A percentile compares a stretch with the other conserved stretches of the same genome.
phyloP scores from a whole-genome alignment of 1,140 invertebrate genomes.

The Samia ricini region DNA sequence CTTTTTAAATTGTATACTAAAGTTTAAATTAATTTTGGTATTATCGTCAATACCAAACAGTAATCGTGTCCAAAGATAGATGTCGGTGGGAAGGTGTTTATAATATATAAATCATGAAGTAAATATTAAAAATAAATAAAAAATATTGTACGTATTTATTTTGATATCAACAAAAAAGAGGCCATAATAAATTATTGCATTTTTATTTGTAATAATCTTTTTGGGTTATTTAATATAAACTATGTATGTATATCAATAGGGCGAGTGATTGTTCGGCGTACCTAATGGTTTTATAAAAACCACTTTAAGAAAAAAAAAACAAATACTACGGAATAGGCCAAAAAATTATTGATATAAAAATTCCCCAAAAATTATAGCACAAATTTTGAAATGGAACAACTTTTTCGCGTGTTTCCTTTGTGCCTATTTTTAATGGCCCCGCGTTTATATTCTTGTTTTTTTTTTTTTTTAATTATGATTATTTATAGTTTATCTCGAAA shows the following conservation, averaged over 20 bases:
- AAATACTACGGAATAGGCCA: conserved; percentile 39
- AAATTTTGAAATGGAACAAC: conserved; percentile 39
- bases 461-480: too few species aligned
- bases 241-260: too few species aligned
- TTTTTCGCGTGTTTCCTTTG: conserved; percentile 38
- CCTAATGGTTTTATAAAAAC: conserved; percentile 48
- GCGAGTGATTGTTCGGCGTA: conserved; percentile 19
- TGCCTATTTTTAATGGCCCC: background rate
- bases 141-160: conserved; percentile 56
- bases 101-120: conserved; percentile 34
- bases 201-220: conserved; percentile 37
- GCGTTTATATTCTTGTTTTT: background rate
- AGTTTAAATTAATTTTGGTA: conserved; percentile 29
- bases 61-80: conserved; percentile 65
- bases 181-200: conserved; percentile 48
- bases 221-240: conserved; percentile 37
- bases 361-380: conserved; percentile 58
- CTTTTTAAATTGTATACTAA: background rate
- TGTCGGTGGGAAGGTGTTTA: conserved; percentile 18
- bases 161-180: conserved; percentile 41
- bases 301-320: conserved; percentile 17
- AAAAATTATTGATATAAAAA: conserved; percentile 42
- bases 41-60: conserved; percentile 43
- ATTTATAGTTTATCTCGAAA: too few species aligned
- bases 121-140: conserved; percentile 27